Evolutionary conservation across 2,888 invertebrate species (phyloP), one percentile per base, ranked within the genome.

Genomic region (Andrena dorsata): DNA sequence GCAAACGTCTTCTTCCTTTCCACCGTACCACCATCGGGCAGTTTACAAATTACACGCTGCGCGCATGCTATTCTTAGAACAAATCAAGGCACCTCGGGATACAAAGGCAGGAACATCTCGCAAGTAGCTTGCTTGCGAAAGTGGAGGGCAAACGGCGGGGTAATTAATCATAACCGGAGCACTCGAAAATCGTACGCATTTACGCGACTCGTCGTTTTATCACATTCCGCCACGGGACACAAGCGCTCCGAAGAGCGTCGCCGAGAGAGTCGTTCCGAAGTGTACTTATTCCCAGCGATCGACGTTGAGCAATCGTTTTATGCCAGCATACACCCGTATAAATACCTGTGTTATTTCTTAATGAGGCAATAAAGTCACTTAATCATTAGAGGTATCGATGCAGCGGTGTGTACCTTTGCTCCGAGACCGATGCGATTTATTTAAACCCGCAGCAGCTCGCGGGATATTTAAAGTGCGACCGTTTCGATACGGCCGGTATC

Each of bases 301-400:
- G 47, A n/a, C 7, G 32, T 80, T 80, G 82, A 16, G 81, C 66
- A 82, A 82, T 65, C 65, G 63, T 71, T 70, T 70, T 61, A 70
- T 79, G 58, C 66, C 64, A 35, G 30, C 35, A 6, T 35, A 32
- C 30, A 64, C 63, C 64, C 75, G 78, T 63, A 69, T 69, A 66
- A 60, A 73, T 70, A 53, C 80, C 79, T n/a, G 69, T 41, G 76
- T 76, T 70, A 76, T 70, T 82, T 66, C 76, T 81, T 82, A 81
- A 81, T 74, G 83, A 83, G 75, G 82, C 82, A 82, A 83, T 82
- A 81, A 82, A 81, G 72, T 81, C 81, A 74, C 81, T 81, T 78
- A 72, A 81, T 83, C 74, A 66, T 76, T 76, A 72, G 74, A 81
- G 66, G 56, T 76, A 72, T 81, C 76, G 72, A 64, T 71, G 71